These are phyloP conservation scores for Nasonovia ribisnigri DNA, from an alignment of 2,888 invertebrate species.

Conservation along the genomic window DNA sequence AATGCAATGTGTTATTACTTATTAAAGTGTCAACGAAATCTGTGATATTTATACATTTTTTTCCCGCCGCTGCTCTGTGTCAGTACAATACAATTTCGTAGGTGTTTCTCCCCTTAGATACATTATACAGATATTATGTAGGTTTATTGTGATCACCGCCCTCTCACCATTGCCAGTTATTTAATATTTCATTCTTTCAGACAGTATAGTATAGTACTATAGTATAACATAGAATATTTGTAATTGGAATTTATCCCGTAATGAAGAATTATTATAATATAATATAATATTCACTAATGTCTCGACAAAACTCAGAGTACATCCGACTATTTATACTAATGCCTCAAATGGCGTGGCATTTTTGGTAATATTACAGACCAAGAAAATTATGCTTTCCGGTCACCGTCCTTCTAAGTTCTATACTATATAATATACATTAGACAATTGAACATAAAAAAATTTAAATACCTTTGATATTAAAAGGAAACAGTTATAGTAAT, in stretches of 20 bases:
- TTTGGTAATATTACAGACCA: neutral
- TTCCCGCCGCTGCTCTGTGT: neutral
- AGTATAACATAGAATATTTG: too few relatives aligned
- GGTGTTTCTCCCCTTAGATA: too few relatives aligned
- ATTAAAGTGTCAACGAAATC: neutral
- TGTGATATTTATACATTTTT: neutral
- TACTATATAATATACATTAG: neutral
- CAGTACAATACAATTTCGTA: neutral
- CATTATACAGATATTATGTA: neutral
- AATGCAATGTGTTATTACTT: neutral
- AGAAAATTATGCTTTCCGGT: neutral
- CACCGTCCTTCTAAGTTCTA: neutral
- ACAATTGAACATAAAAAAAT: neutral
- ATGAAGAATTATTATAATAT: neutral
- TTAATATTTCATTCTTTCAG: neutral
- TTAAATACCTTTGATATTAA: neutral
- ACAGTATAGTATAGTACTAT: neutral
- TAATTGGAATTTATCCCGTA: too few relatives aligned
- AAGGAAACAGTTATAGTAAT: neutral
- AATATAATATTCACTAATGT: neutral
- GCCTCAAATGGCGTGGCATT: neutral
- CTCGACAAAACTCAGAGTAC: neutral
- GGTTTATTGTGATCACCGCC: neutral
- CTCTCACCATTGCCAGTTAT: neutral
- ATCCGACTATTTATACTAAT: neutral